Base-by-base conservation (phyloP, 2,888 invertebrate genomes). In the Synergus laeviventris region DNA sequence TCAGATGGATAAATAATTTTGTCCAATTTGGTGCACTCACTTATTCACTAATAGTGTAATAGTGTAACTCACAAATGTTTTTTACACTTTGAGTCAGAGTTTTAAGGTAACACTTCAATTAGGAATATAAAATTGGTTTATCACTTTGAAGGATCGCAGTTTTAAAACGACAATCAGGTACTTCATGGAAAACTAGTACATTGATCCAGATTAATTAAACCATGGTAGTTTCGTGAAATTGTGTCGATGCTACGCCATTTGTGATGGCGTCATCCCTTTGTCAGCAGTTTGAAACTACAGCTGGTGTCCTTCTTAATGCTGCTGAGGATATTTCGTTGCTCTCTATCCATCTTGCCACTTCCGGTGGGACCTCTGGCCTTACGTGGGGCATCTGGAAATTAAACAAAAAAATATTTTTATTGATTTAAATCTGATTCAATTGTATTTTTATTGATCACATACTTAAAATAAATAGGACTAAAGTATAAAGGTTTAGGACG, bases 311-410 rank as follows among this genome's bases (percentile, higher is more conserved):
- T 84, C 94, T 92, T 76, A 95, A 90, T 84, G 93, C 93, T 79
- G 93, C 93, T 86, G 95, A 95, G 1, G 95, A 95, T 78, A 95
- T 93, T 81, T 94, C 94, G 87, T 95, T 95, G 83, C 93, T 93
- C 86, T 95, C 94, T 62, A 95, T 93, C 94, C 95, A 95, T 85
- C 93, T 94, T 61, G 92, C 93, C 9, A 96, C 92, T 87, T 95
- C 95, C 60, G 92, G 91, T 18, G 94, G 93, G 83, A 94, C 90
- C 86, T 94, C 92, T 0, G 94, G 95, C 87, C 94, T 94, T 70
- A 88, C 86, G 76, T 88, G 85, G 14, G 87, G 82, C 62, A 85
- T 80, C 91, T 90, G 76, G 7, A 81, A 78, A 74, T 60, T n/a
- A n/a, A 24, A 18, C 60, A 39, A 73, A 49, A 45, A 36, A 73